Evolutionary conservation across 2,888 invertebrate genomes (phyloP).

Genomic region (Hedya salicella): DNA sequence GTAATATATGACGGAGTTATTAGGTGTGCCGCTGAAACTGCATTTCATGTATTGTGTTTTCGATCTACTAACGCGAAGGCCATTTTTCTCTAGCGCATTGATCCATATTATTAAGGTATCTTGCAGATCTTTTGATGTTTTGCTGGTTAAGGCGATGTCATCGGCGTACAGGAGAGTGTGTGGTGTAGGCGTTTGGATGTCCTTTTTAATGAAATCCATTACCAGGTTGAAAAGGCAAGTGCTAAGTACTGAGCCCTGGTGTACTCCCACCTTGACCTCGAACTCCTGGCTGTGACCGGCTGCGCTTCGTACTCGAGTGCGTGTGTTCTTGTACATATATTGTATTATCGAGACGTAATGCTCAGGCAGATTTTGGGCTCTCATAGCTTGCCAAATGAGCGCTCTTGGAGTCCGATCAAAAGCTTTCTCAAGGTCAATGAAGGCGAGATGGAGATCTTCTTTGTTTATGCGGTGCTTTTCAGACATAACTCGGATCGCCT

Average conservation of each 20-base stretch:
- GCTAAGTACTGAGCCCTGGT: constrained; percentile 42
- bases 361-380: background rate
- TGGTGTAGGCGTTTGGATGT: constrained; percentile 9
- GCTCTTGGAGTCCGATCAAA: background rate
- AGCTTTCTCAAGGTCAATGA: constrained; percentile 9
- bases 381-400: background rate
- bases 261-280: constrained; percentile 40
- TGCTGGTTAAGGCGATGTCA: background rate
- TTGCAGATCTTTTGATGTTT: too few relatives aligned
- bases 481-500: background rate
- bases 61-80: too few relatives aligned
- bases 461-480: background rate
- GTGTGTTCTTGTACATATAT: background rate
- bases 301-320: background rate
- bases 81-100: too few relatives aligned
- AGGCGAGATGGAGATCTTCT: background rate
- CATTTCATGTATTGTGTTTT: too few relatives aligned
- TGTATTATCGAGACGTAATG: background rate
- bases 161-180: background rate
- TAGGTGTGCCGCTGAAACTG: too few relatives aligned
- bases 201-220: constrained; percentile 30
- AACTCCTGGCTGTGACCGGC: constrained; percentile 19
- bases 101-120: too few relatives aligned
- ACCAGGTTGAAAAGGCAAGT: constrained; percentile 35
- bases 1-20: too few relatives aligned